A percentile compares a stretch with the other conserved stretches of the same genome.
These are phyloP conservation scores for Myzus persicae DNA, from an alignment of 1,140 invertebrate genomes.

Conservation along the genomic window DNA sequence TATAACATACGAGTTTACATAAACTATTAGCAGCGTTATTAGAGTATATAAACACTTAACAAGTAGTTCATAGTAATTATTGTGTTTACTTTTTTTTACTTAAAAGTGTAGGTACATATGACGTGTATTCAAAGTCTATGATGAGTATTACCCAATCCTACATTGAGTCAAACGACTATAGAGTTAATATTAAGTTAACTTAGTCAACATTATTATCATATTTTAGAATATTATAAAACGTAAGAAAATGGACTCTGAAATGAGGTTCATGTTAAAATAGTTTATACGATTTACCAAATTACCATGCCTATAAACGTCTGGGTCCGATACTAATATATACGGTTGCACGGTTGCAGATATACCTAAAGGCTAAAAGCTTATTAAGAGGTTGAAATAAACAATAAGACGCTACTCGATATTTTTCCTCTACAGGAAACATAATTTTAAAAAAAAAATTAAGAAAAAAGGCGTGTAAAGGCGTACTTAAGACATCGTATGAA, in stretches of 20 bases:
- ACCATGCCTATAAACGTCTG: background rate
- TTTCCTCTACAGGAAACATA: too few relatives aligned
- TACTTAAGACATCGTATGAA: background rate
- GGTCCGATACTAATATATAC: background rate
- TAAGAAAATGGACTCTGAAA: background rate
- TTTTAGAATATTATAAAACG: background rate
- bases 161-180: background rate
- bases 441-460: too few relatives aligned
- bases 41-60: background rate
- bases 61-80: background rate
- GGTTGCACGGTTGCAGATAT: background rate
- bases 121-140: too few relatives aligned
- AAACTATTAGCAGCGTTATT: background rate
- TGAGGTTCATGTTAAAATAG: background rate
- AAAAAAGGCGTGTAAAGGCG: too few relatives aligned
- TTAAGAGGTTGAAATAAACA: too few relatives aligned
- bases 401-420: too few relatives aligned
- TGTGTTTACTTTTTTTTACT: background rate
- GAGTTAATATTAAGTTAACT: too few relatives aligned
- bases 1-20: background rate
- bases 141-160: background rate
- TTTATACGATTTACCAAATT: background rate
- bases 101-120: background rate
- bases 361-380: background rate
- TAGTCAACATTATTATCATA: background rate